Evolutionary conservation across 2,113 vertebrate species (phyloP).

Genomic region (Microcebus griseorufus): DNA sequence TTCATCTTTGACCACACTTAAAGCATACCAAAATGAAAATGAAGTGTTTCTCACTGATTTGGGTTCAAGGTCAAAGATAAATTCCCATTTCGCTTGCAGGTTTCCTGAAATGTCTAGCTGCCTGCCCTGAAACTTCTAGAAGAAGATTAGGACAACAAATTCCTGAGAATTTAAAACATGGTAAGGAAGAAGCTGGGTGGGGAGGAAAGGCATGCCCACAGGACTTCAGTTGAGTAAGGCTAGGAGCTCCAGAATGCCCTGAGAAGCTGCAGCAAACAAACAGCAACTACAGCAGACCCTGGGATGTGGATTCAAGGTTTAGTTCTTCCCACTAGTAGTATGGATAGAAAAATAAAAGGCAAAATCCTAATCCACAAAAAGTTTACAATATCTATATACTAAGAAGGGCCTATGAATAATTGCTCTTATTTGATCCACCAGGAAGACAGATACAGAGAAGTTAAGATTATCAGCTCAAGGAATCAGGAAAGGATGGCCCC

Average conservation of each 20-base stretch:
- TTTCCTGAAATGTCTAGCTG: slow-evolving; percentile 28
- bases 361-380: background rate
- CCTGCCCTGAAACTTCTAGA: background rate
- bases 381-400: background rate
- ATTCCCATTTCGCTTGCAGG: background rate
- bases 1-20: background rate
- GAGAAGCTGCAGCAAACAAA: background rate
- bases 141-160: background rate
- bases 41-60: slow-evolving; percentile 45
- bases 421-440: background rate
- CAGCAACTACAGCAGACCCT: background rate
- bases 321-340: background rate
- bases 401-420: background rate
- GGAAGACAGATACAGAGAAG: background rate
- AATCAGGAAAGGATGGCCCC: background rate
- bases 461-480: background rate
- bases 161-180: slow-evolving; percentile 5
- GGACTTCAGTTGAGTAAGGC: background rate
- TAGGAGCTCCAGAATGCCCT: background rate
- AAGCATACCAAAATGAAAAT: slow-evolving; percentile 15
- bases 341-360: background rate
- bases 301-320: background rate
- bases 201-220: background rate
- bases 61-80: slow-evolving; percentile 40
- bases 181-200: background rate